Base-by-base conservation (phyloP, 2,113 vertebrate genomes). In the Megaleporinus macrocephalus region DNA sequence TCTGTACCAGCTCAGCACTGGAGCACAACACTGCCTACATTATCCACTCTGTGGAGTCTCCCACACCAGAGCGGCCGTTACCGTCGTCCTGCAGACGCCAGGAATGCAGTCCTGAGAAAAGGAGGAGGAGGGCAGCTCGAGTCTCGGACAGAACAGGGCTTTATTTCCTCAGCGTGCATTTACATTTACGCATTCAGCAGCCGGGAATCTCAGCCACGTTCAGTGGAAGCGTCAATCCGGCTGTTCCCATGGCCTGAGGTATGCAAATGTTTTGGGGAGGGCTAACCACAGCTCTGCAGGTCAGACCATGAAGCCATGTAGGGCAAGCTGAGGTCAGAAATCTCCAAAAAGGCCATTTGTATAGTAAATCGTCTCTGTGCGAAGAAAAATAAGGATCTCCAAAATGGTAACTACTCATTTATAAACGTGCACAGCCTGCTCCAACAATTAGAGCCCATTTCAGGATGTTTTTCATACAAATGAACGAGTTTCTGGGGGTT, bases 211-310 rank as follows among this genome's bases (percentile, higher is more conserved):
- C 33, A 63, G 18, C 47, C 57, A 71, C 7, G 61, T 73, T 79
- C 13, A 10, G 61, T 83, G 51, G 71, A 78, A 79, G 16, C 7
- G 5, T 30, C 13, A n/a, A 10, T 4, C 62, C 16, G 61, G 13
- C 73, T 79, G 53, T 69, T 83, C 78, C 61, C 71, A 55, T 59
- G 62, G 61, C 26, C 65, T 22, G 26, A 78, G 83, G 78, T 73
- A 83, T 78, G 29, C 33, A 63, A 81, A 73, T 81, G 47, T 80
- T 72, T 61, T 47, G 57, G 49, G 49, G 22, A 68, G 53, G 78
- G 70, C 26, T 57, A 55, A 73, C 61, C 33, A 15, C 79, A 59
- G 10, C 4, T 11, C 26, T 41, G 26, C 74, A 66, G 73, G 79
- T 66, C 73, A 70, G 49, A 81, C 57, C 41, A 11, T 27, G n/a